These are phyloP conservation scores for Tenthredo amoena DNA, from an alignment of 2,888 invertebrate species.

Conservation along the genomic window DNA sequence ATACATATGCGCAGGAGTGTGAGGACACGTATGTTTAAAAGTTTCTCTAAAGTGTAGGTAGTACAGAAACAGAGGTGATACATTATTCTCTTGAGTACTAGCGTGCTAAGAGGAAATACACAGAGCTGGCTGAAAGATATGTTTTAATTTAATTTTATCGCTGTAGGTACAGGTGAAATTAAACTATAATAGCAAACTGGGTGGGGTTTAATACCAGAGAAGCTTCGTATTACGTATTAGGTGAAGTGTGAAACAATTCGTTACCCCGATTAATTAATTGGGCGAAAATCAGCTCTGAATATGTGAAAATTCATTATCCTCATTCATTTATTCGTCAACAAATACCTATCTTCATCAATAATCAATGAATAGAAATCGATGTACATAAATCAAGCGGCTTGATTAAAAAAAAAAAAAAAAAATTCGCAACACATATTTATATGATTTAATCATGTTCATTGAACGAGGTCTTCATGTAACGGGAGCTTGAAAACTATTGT, in stretches of 20 bases:
- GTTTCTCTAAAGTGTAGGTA: background rate
- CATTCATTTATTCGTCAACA: background rate
- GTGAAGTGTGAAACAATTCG: background rate
- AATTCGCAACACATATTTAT: background rate
- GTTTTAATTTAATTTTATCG: constrained; percentile 42
- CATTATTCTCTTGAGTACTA: constrained; percentile 38
- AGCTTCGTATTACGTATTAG: constrained; percentile 13
- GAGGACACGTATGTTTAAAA: background rate
- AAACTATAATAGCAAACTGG: constrained; percentile 31
- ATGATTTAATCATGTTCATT: background rate
- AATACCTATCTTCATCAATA: background rate
- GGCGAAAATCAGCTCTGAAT: background rate
- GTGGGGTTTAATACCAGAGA: constrained; percentile 1
- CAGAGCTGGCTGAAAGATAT: constrained; percentile 7
- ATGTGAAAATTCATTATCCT: background rate
- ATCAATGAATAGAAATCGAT: background rate
- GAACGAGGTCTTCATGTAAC: background rate
- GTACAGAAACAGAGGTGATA: background rate
- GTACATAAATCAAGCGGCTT: background rate
- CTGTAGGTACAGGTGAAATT: constrained; percentile 27
- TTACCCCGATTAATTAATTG: background rate
- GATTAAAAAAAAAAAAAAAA: background rate
- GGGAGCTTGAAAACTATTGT: background rate
- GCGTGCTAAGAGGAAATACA: constrained; percentile 27
- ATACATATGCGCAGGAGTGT: background rate